Conservation (phyloP, 2,797 vertebrate genomes). For the Synanceia verrucosa region DNA sequence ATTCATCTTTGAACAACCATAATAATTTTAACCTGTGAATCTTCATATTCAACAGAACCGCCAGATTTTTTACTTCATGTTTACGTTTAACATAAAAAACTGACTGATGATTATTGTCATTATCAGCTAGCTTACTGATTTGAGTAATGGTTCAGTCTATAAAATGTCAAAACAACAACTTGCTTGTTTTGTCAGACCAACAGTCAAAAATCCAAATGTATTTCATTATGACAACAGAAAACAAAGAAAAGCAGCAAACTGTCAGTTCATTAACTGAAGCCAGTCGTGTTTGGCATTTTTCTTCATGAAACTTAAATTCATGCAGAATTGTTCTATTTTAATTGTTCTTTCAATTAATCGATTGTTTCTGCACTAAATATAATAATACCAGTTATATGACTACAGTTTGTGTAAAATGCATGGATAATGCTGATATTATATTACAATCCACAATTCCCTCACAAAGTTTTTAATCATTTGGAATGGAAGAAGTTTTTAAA, state of each 20-base stretch:
- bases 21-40: neutral
- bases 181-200: neutral
- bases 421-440: neutral
- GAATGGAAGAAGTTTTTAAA: neutral
- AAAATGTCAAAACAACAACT: neutral
- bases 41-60: too few species aligned
- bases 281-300: neutral
- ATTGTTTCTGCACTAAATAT: neutral
- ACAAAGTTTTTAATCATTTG: neutral
- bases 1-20: neutral
- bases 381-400: neutral
- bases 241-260: neutral
- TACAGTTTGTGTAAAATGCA: neutral
- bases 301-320: neutral
- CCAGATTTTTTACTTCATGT: slow-evolving; percentile 6
- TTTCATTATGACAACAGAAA: neutral
- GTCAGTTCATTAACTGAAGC: neutral
- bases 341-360: neutral
- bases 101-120: neutral
- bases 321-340: neutral
- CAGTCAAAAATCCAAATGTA: neutral
- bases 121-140: neutral
- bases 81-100: neutral
- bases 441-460: neutral
- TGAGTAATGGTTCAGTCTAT: neutral